phyloP scores from a whole-genome alignment of 2,888 invertebrate species.

The Eumerus sabulonum region DNA sequence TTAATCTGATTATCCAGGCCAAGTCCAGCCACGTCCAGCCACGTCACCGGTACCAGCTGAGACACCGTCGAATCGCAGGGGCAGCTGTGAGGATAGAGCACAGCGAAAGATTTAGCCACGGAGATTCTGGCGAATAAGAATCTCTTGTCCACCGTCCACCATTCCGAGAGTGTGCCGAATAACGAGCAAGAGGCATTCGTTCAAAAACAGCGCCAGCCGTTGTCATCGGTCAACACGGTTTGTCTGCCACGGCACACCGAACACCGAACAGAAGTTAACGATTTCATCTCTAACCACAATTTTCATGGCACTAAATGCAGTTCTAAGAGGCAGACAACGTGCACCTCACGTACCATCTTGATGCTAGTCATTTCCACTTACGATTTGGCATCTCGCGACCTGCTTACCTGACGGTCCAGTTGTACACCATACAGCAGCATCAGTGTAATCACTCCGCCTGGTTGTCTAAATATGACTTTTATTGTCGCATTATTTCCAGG shows the following conservation, averaged over 20 bases:
- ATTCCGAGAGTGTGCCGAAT: conserved; percentile 6
- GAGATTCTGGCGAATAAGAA: conserved; percentile 2
- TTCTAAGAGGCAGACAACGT: conserved; percentile 53
- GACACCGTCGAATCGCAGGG: conserved; percentile 12
- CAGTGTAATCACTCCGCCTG: conserved; percentile 54
- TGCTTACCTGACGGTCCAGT: background rate
- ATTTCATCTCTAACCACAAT: conserved; percentile 64
- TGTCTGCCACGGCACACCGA: background rate
- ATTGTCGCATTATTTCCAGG: conserved; percentile 66
- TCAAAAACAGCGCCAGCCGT: conserved; percentile 9
- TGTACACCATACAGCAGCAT: background rate
- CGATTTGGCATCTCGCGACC: conserved; percentile 54
- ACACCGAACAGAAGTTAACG: conserved; percentile 60
- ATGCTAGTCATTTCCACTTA: conserved; percentile 65
- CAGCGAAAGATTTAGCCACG: conserved; percentile 53
- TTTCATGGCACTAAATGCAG: conserved; percentile 63
- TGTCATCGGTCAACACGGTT: background rate
- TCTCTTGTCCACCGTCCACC: no score
- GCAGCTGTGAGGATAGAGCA: conserved; percentile 44
- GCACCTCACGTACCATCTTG: conserved; percentile 66
- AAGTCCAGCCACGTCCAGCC: background rate
- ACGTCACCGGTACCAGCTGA: conserved; percentile 5
- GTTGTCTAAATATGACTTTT: conserved; percentile 69
- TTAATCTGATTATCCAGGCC: conserved; percentile 64
- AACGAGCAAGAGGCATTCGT: background rate